phyloP scores from a whole-genome alignment of 2,113 vertebrate species.

The Silurus meridionalis region DNA sequence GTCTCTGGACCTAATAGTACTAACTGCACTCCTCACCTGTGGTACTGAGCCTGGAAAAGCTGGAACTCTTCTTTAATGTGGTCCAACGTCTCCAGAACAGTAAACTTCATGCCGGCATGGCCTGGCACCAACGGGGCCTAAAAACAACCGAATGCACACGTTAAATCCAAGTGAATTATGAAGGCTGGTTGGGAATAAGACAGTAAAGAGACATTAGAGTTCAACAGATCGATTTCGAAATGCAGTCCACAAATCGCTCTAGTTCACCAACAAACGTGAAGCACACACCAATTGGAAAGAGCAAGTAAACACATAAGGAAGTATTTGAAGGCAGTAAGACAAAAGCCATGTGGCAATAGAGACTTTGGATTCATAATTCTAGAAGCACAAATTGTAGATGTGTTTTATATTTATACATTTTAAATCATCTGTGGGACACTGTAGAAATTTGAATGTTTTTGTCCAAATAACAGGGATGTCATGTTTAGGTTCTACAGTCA shows the following conservation, averaged over 20 bases:
- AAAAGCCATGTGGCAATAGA: background rate
- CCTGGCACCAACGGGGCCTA: conserved; percentile 54
- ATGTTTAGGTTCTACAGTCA: background rate
- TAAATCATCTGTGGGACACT: background rate
- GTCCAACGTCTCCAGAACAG: conserved; percentile 55
- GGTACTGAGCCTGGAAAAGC: conserved; percentile 59
- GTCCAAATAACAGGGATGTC: background rate
- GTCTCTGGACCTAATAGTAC: background rate
- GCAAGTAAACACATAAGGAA: background rate
- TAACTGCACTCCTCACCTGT: conserved; percentile 36
- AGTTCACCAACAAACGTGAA: background rate
- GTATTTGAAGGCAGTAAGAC: background rate
- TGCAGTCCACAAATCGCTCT: background rate
- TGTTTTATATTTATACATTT: background rate
- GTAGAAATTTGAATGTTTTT: background rate
- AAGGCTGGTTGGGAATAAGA: background rate
- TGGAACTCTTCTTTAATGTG: conserved; percentile 59
- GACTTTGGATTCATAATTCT: background rate
- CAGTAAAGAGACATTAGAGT: background rate
- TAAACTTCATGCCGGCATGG: conserved; percentile 54
- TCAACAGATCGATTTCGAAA: background rate
- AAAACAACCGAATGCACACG: background rate
- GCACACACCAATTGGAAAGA: background rate
- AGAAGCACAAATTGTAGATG: background rate
- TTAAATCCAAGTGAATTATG: background rate